phyloP scores from a whole-genome alignment of 1,140 invertebrate genomes.

The Phocides pigmalion region DNA sequence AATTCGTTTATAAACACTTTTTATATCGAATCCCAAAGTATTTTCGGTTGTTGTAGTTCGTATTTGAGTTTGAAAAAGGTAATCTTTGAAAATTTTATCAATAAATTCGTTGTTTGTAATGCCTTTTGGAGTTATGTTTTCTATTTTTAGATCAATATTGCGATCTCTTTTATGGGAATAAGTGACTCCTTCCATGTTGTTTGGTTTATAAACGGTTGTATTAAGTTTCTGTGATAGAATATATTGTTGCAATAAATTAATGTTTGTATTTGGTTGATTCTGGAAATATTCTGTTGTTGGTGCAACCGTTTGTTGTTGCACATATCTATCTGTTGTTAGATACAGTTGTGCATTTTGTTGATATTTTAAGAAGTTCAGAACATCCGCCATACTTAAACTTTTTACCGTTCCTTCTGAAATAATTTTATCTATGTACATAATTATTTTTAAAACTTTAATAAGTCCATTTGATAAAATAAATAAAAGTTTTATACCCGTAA shows the following conservation, averaged over 20 bases:
- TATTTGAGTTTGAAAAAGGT: conserved; percentile 1
- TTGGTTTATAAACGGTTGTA: background rate
- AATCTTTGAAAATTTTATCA: conserved; percentile 12
- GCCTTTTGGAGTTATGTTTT: background rate
- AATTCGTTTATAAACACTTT: conserved; percentile 19
- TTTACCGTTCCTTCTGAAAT: conserved; percentile 12
- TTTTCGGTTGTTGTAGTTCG: background rate
- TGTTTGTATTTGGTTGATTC: background rate
- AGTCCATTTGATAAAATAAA: too few species aligned
- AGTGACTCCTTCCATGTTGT: background rate
- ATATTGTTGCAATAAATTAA: conserved; percentile 1
- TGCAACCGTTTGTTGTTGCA: background rate
- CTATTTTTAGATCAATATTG: conserved; percentile 2
- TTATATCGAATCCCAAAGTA: background rate
- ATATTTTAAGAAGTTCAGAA: background rate
- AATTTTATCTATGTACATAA: too few species aligned
- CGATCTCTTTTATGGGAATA: background rate
- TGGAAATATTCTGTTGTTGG: background rate
- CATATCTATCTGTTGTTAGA: background rate
- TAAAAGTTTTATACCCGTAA: background rate
- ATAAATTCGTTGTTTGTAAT: background rate
- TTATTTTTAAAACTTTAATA: background rate
- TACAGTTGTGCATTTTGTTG: background rate
- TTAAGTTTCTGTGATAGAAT: background rate
- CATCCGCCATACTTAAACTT: background rate